Base-by-base conservation (phyloP, 2,888 invertebrate species). In the Gymnoscelis rufifasciata region DNA sequence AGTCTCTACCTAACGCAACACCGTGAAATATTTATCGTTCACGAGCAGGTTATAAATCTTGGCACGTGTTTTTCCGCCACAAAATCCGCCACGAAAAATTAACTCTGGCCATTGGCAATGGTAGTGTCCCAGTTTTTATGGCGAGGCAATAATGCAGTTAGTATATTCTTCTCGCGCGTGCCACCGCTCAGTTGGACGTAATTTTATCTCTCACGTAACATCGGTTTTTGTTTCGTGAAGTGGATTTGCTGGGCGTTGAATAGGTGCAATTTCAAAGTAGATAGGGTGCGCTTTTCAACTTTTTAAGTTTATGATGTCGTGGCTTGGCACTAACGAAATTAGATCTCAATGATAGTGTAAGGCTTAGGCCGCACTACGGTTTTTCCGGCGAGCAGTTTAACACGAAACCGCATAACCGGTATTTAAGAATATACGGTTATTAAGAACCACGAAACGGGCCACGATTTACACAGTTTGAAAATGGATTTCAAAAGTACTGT, bases 31-130 rank as follows among this genome's bases (percentile, higher is more conserved):
- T 78, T 73, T 74, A 78, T 76, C 66, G 71, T 56, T 33, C 38
- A 49, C 72, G 75, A 54, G 43, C 57, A 54, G 59, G 58, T 64
- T 68, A 78, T 81, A 79, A 80, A 79, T 79, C 73, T 61, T 58
- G 60, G 63, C 60, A 66, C 71, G 75, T 76, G 71, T 62, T 62
- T 66, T 62, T 60, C 66, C 56, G 61, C 71, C 56, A 61, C 71
- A 67, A 62, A 19, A 19, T 19, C 19, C 19, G 19, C 31, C 67
- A 73, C 70, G 70, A 79, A 77, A 76, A 79, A 78, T 75, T 78
- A 73, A 75, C 72, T 74, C 59, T 59, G 54, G 56, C 62, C 70
- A 54, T 67, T 70, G 70, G 35, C 31, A 10, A 35, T 35, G 35
- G 15, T 5, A 19, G 19, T 19, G 19, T 19, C 19, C 19, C 55